Conservation (phyloP, 1,140 invertebrate genomes). For the Temnothorax nylanderi region DNA sequence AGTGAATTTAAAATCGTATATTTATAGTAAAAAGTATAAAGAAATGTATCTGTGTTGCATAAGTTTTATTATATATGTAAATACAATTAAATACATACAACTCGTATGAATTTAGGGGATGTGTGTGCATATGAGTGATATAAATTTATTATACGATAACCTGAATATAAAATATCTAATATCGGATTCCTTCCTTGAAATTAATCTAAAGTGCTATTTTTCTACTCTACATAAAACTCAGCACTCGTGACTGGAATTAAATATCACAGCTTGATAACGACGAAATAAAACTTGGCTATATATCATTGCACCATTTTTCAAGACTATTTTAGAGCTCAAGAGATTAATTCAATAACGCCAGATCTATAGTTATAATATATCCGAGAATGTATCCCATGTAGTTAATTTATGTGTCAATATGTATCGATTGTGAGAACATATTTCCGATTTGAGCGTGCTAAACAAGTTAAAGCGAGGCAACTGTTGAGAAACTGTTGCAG, state of each 20-base stretch:
- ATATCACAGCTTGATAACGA: neutral
- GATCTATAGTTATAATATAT: neutral
- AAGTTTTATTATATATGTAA: neutral
- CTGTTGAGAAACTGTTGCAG: conserved; percentile 7
- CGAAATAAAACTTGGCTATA: conserved; percentile 6
- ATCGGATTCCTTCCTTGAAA: conserved; percentile 4
- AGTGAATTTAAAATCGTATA: neutral
- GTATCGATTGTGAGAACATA: neutral
- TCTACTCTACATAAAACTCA: neutral
- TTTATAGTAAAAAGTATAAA: neutral
- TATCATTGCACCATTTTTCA: neutral
- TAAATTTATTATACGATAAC: neutral
- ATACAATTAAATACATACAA: neutral
- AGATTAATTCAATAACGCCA: conserved; percentile 2
- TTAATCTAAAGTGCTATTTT: conserved; percentile 30
- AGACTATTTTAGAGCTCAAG: neutral
- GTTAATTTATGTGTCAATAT: neutral
- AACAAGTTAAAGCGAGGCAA: neutral
- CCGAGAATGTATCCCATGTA: neutral
- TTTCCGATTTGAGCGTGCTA: neutral
- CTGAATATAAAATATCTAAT: neutral
- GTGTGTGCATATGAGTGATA: neutral
- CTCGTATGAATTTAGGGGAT: neutral
- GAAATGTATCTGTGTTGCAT: neutral
- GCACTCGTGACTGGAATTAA: conserved; percentile 13